A percentile compares a stretch with the other conserved stretches of the same genome.
phyloP scores from a whole-genome alignment of 1,140 invertebrate genomes.

The Campoletis sonorensis region DNA sequence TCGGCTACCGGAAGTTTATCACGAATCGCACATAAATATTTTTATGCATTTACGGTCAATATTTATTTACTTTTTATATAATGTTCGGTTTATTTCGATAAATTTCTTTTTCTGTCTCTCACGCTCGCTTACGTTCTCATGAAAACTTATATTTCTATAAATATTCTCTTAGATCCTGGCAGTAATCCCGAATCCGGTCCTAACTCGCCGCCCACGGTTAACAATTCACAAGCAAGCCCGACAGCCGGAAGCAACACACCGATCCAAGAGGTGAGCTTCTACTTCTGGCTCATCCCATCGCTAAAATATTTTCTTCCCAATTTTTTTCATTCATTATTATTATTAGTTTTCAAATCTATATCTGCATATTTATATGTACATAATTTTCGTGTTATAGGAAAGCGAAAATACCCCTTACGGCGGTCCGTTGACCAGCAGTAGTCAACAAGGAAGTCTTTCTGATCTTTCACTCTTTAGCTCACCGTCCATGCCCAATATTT shows the following conservation, averaged over 20 bases:
- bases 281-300: neutral
- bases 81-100: conserved; percentile 22
- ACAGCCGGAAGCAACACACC: conserved; percentile 80
- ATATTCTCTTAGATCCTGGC: conserved; percentile 78
- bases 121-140: neutral
- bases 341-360: conserved; percentile 31
- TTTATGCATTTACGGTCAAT: neutral
- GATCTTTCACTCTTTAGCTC: conserved; percentile 92
- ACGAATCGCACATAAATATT: neutral
- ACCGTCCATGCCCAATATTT: conserved; percentile 97
- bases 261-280: conserved; percentile 81
- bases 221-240: conserved; percentile 78
- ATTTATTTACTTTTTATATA: neutral
- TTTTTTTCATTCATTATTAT: neutral
- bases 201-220: conserved; percentile 86
- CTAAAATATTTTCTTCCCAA: no score
- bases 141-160: neutral
- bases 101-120: conserved; percentile 13
- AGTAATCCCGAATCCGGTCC: conserved; percentile 89
- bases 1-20: neutral
- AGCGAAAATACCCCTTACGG: conserved; percentile 78
- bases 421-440: conserved; percentile 74
- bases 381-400: conserved; percentile 70
- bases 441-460: conserved; percentile 78
- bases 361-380: neutral